These are phyloP conservation scores for Proteles cristata DNA, from an alignment of 2,113 vertebrate species.

Conservation along the genomic window DNA sequence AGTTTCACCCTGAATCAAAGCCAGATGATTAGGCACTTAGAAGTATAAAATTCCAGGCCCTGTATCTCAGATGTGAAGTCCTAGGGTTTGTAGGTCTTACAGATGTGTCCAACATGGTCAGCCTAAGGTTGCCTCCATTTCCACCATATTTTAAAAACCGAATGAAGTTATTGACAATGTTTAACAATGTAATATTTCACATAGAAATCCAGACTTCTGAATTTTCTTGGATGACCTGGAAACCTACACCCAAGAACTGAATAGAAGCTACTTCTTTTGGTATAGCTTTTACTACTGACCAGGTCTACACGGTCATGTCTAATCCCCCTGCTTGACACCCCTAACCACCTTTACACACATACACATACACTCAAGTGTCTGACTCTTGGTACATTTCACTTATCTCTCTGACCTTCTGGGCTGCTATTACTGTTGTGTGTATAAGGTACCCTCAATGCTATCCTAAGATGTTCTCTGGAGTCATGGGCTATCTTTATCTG, in stretches of 20 bases:
- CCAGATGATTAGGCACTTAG: neutral
- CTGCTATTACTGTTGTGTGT: fast-evolving
- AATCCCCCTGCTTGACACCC: too few species aligned
- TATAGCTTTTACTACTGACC: neutral
- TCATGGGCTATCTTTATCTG: neutral
- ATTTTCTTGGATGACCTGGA: neutral
- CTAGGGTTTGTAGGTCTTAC: neutral
- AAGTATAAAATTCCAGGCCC: neutral
- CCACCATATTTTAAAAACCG: neutral
- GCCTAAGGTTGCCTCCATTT: neutral
- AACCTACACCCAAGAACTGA: neutral
- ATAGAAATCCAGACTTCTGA: neutral
- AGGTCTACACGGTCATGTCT: neutral
- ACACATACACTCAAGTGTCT: neutral
- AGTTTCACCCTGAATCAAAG: neutral
- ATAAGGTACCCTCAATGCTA: neutral
- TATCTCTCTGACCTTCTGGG: neutral
- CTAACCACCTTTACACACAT: fast-evolving
- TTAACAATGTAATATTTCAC: neutral
- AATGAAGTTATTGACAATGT: neutral
- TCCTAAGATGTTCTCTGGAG: neutral
- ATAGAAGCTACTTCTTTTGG: neutral
- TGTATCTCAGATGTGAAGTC: neutral
- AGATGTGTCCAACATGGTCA: neutral
- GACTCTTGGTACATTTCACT: neutral